Evolutionary conservation across 2,113 vertebrate genomes (phyloP).

Genomic region (Indicator maculatus): DNA sequence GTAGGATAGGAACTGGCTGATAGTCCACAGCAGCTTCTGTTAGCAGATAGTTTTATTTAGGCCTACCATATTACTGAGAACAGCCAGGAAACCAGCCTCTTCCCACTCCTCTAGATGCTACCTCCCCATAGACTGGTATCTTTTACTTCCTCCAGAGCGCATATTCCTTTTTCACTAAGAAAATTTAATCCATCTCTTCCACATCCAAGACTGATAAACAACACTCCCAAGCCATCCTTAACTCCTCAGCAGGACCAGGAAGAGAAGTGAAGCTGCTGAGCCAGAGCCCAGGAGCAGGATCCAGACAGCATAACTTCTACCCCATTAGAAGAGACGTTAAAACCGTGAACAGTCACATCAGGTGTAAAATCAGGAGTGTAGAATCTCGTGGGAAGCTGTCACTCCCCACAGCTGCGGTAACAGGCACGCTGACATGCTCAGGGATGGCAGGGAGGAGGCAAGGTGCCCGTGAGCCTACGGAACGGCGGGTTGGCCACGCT

Average conservation of each 20-base stretch:
- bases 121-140: not conserved
- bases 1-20: not conserved
- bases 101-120: not conserved
- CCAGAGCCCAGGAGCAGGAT: not conserved
- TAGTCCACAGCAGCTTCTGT: conserved; percentile 7
- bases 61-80: not conserved
- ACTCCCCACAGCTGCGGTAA: rapidly evolving
- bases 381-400: not conserved
- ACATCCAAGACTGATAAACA: not conserved
- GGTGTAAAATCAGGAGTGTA: not conserved
- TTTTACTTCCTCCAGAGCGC: not conserved
- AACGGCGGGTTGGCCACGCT: not conserved
- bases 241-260: not conserved
- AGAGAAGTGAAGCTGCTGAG: not conserved
- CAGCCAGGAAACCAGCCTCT: not conserved
- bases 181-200: not conserved
- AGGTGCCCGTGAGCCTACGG: not conserved
- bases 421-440: not conserved
- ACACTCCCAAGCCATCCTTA: not conserved
- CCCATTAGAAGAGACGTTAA: not conserved
- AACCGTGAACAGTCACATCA: not conserved
- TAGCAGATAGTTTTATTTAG: conserved; percentile 13
- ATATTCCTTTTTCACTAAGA: not conserved
- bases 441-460: rapidly evolving
- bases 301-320: not conserved